Base-by-base conservation (phyloP, 2,888 invertebrate genomes). In the Drosophila neonasuta region DNA sequence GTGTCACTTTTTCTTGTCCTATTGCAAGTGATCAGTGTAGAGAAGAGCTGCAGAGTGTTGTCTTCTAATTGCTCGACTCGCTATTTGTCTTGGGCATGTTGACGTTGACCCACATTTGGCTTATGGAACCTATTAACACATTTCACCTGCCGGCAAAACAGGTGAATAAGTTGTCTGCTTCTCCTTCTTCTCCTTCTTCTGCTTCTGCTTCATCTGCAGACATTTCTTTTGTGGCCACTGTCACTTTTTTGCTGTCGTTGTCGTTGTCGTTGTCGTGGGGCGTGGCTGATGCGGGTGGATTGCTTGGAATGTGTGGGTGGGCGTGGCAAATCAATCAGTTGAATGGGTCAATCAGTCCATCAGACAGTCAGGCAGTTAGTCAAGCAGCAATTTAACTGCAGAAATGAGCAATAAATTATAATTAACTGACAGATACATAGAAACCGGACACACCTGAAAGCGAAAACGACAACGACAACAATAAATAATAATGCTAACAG, bases 61-160 rank as follows among this genome's bases (percentile, higher is more conserved):
- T 51, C 55, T 68, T 67, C 63, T 71, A 75, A 74, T 74, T 74
- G 71, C 62, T 63, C 62, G 45, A 50, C 71, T 62, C 59, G 57
- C 46, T 71, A 52, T 80, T 80, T 81, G 79, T 75, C 63, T 72
- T 80, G 77, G 70, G 72, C 80, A 68, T 65, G 72, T 73, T 68
- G 74, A 69, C 54, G 83, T 64, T 86, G 86, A 87, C 87, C 86
- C 84, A 86, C 79, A 24, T 36, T 86, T 84, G 60, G 71, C 71
- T 79, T 77, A 76, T 75, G 79, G 85, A 69, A 72, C 73, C 81
- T 81, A 83, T 86, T 86, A 87, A 84, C 86, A 86, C 87, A 86
- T 81, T 78, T 79, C 84, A 84, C 84, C 85, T 78, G 8, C 29
- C 11, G 34, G 24, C 34, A 34, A 41, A 24, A 24, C 50, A 74